A percentile compares a stretch with the other conserved stretches of the same genome.
Evolutionary conservation across 1,140 invertebrate genomes (phyloP).

Genomic region (Atopsyche davidsoni): DNA sequence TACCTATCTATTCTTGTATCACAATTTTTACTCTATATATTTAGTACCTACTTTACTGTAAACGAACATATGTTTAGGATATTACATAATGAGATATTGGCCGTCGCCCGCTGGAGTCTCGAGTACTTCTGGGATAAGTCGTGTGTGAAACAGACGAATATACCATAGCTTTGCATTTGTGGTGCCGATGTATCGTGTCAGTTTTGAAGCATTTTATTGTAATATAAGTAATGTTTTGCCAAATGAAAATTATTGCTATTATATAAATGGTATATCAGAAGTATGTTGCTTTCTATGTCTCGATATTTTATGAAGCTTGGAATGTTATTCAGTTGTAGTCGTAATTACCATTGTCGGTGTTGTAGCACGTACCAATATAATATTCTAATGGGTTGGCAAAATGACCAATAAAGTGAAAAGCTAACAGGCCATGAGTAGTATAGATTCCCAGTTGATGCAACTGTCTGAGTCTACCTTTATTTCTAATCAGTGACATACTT

Average conservation of each 20-base stretch:
- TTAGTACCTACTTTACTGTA: constrained; percentile 26
- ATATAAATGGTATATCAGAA: constrained; percentile 29
- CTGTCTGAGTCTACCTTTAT: constrained; percentile 8
- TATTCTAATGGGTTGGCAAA: constrained; percentile 29
- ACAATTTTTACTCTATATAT: constrained; percentile 28
- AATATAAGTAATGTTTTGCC: constrained; percentile 31
- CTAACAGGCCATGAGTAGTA: constrained; percentile 11
- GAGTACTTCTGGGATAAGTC: constrained; percentile 11
- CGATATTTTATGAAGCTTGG: constrained; percentile 31
- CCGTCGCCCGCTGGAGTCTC: constrained; percentile 3
- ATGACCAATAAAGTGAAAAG: constrained; percentile 12
- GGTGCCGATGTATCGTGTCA: constrained; percentile 15
- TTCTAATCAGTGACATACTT: constrained; percentile 29
- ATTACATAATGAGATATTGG: neutral
- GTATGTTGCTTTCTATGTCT: constrained; percentile 32
- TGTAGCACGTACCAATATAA: constrained; percentile 21
- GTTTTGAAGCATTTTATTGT: constrained; percentile 24
- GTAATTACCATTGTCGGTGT: constrained; percentile 28
- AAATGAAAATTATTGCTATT: constrained; percentile 32
- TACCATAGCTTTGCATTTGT: constrained; percentile 16
- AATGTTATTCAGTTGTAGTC: constrained; percentile 31
- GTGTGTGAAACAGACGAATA: constrained; percentile 6
- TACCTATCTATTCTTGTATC: constrained; percentile 29
- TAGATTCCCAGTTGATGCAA: constrained; percentile 13
- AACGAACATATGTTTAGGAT: constrained; percentile 22